Evolutionary conservation across 2,888 invertebrate species (phyloP), one percentile per base, ranked within the genome.

Genomic region (Mayetiola destructor): DNA sequence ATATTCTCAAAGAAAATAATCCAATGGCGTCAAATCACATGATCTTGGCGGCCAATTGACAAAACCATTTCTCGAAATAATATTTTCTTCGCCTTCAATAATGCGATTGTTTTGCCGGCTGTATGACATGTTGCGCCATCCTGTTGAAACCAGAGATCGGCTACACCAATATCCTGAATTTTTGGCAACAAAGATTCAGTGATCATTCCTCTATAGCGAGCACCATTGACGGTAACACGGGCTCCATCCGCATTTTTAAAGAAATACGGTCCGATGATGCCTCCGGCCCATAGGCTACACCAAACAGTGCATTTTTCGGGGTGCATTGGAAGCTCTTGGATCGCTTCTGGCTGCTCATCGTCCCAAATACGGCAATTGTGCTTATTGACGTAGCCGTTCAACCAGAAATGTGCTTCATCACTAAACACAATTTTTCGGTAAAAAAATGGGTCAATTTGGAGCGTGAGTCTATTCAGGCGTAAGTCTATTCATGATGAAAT

Each of bases 221-320:
- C 55, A n/a, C 56, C 56, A 56, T 56, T 56, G 56, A 56, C 39
- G 16, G 56, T 48, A 10, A 48, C 48, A n/a, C 10, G 12, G 3
- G 2, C 21, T 12, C 48, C 48, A 21, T 10, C 27, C 14, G 21
- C 48, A 27, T 48, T 48, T 48, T 27, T 6, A n/a, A 40, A 40
- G 21, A 16, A 40, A 20, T 40, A 40, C 16, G 18, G 40, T 6
- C 40, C 40, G 12, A 40, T 40, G 20, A 40, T 21, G 12, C 40
- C 40, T 18, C 40, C 40, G 40, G 40, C 40, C 40, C 12, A 40
- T 8, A 40, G 12, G 10, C 20, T 20, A 21, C 40, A 40, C 40
- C 40, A 40, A 40, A 40, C 40, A 12, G 40, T 58, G 5, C 18
- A 42, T 42, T 40, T 27, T 37, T 30, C 23, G 14, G 36, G 36